These are phyloP conservation scores for Odontamblyopus lacepedii DNA, from an alignment of 2,797 vertebrate species.

Conservation along the genomic window DNA sequence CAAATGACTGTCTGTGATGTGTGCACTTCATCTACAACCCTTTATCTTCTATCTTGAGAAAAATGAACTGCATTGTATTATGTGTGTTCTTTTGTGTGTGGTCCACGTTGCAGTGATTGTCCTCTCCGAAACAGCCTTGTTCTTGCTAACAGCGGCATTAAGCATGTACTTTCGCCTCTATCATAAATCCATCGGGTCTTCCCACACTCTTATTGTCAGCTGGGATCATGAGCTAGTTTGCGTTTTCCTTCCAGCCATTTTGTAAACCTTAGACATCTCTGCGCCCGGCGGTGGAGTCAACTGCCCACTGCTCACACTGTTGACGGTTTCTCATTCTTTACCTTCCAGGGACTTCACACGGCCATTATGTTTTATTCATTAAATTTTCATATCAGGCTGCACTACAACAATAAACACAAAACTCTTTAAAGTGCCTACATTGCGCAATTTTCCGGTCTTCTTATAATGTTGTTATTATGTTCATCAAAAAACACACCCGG, in stretches of 20 bases:
- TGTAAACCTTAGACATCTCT: conserved; percentile 55
- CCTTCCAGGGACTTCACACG: conserved; percentile 44
- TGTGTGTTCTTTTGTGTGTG: conserved; percentile 46
- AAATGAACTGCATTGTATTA: conserved; percentile 65
- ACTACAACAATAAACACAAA: conserved; percentile 20
- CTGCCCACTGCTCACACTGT: conserved; percentile 49
- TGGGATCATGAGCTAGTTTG: conserved; percentile 49
- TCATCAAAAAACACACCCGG: too few species aligned
- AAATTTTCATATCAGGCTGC: conserved; percentile 32
- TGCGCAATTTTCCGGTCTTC: too few species aligned
- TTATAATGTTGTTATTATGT: too few species aligned
- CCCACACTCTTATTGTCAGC: conserved; percentile 40
- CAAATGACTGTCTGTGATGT: conserved; percentile 64
- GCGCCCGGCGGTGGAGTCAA: conserved; percentile 46
- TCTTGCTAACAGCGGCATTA: conserved; percentile 65
- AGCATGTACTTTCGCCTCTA: conserved; percentile 41
- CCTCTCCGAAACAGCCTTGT: conserved; percentile 47
- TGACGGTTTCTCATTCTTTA: conserved; percentile 37
- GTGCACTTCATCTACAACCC: conserved; percentile 38
- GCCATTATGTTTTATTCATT: conserved; percentile 6
- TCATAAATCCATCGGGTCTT: conserved; percentile 65
- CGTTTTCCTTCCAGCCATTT: conserved; percentile 35
- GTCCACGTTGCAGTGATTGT: conserved; percentile 41
- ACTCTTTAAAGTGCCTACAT: too few species aligned
- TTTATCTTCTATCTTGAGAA: conserved; percentile 35